Conservation (phyloP, 35 echinoderm and acorn worm genomes). For the Holothuria glaberrima region DNA sequence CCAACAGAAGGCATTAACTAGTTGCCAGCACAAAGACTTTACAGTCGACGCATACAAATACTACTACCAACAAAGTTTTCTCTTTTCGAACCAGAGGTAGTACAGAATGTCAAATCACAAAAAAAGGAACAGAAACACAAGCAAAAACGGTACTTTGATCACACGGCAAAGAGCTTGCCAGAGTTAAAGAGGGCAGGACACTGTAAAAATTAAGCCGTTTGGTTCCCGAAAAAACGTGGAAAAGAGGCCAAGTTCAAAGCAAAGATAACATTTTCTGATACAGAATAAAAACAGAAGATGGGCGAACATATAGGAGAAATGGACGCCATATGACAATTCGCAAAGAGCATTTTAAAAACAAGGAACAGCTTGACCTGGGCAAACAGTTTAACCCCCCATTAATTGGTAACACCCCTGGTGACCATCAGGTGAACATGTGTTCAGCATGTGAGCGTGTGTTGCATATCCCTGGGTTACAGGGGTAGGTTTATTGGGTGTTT, state of each 20-base stretch:
- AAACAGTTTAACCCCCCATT: not conserved
- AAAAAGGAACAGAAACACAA: too few relatives aligned
- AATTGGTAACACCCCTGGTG: not conserved
- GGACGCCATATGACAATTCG: not conserved
- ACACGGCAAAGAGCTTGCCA: not conserved
- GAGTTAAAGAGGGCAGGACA: too few relatives aligned
- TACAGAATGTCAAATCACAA: not conserved
- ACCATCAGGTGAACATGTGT: not conserved
- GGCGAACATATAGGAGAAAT: not conserved
- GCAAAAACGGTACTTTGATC: not conserved
- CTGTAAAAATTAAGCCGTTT: too few relatives aligned
- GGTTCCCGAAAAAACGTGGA: not conserved
- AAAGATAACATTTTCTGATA: not conserved
- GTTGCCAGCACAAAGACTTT: not conserved
- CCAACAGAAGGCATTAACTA: slow-evolving; percentile 28
- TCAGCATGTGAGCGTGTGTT: too few relatives aligned
- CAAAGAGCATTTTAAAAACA: not conserved
- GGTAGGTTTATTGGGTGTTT: too few relatives aligned
- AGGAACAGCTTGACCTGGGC: not conserved
- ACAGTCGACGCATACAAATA: slow-evolving; percentile 14
- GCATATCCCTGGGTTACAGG: too few relatives aligned
- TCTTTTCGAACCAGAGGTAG: not conserved
- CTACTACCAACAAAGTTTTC: not conserved
- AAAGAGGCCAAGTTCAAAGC: not conserved
- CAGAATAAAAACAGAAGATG: not conserved